Evolutionary conservation across 2,113 vertebrate species (phyloP).

Genomic region (Myodes glareolus): DNA sequence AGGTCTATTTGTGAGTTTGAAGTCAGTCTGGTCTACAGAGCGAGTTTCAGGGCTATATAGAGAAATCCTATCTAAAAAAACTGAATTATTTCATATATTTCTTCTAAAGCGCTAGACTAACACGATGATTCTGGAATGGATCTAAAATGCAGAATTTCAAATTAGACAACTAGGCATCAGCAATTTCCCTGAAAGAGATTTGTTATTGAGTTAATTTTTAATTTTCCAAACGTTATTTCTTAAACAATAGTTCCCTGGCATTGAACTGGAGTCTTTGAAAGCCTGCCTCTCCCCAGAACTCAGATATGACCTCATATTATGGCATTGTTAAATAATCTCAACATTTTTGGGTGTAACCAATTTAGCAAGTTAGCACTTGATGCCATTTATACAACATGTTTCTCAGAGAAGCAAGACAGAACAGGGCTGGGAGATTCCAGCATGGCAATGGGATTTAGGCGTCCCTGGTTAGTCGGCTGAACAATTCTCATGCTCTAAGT

Average conservation of each 20-base stretch:
- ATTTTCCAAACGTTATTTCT: slow-evolving; percentile 69
- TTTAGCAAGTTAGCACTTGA: slow-evolving; percentile 79
- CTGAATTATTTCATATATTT: not conserved
- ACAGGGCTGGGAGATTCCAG: slow-evolving; percentile 59
- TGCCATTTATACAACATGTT: slow-evolving; percentile 59
- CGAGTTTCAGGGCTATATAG: not conserved
- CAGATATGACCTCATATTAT: slow-evolving; percentile 76
- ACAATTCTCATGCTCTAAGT: not conserved
- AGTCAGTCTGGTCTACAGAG: not conserved
- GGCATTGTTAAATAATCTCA: slow-evolving; percentile 80
- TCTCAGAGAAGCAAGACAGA: slow-evolving; percentile 71
- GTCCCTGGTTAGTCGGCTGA: not conserved
- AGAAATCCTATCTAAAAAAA: not conserved
- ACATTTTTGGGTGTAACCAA: slow-evolving; percentile 79
- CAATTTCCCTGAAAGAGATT: slow-evolving; percentile 48
- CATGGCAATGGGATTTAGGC: slow-evolving; percentile 53
- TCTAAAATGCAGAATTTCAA: slow-evolving; percentile 53
- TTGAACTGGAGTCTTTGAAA: slow-evolving; percentile 66
- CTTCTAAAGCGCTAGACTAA: slow-evolving; percentile 46
- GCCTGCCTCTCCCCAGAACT: slow-evolving; percentile 66
- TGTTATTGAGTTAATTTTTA: slow-evolving; percentile 56
- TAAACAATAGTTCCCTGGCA: slow-evolving; percentile 76
- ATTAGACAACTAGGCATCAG: slow-evolving; percentile 33
- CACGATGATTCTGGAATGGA: slow-evolving; percentile 14
- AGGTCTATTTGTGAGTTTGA: not conserved